These are phyloP conservation scores for Discoglossus pictus DNA, from an alignment of 2,797 vertebrate genomes.

Conservation along the genomic window DNA sequence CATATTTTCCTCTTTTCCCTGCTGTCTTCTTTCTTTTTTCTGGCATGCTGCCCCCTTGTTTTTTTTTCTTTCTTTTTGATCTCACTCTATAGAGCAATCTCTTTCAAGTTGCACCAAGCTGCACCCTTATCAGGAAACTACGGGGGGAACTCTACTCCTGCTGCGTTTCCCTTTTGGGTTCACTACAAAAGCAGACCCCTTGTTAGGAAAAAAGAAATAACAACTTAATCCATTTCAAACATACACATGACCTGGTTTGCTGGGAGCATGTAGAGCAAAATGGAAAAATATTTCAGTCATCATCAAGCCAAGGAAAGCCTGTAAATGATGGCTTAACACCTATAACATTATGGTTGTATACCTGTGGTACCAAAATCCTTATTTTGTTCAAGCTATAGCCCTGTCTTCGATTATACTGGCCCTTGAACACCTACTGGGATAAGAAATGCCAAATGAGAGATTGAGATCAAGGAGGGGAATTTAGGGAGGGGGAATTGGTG, in stretches of 20 bases:
- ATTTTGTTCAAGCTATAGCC: slow-evolving; percentile 27
- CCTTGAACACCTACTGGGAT: slow-evolving; percentile 13
- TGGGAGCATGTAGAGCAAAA: slow-evolving; percentile 13
- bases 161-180: not conserved
- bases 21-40: no score
- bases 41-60: no score
- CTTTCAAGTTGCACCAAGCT: not conserved
- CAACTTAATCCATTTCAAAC: slow-evolving; percentile 24
- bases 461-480: slow-evolving; percentile 15
- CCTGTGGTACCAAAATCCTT: slow-evolving; percentile 27
- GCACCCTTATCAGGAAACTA: not conserved
- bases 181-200: slow-evolving; percentile 28
- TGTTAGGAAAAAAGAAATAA: slow-evolving; percentile 30
- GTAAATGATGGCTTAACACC: slow-evolving; percentile 32
- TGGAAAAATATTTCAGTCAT: slow-evolving; percentile 14
- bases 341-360: slow-evolving; percentile 17
- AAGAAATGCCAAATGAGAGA: slow-evolving; percentile 12
- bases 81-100: no score
- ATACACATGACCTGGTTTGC: slow-evolving; percentile 15
- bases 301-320: slow-evolving; percentile 22
- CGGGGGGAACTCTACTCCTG: not conserved
- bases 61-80: no score
- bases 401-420: slow-evolving; percentile 1
- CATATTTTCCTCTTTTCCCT: no score
- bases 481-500: not conserved